Conservation (phyloP, 2,113 vertebrate genomes). For the Porphyrio hochstetteri region DNA sequence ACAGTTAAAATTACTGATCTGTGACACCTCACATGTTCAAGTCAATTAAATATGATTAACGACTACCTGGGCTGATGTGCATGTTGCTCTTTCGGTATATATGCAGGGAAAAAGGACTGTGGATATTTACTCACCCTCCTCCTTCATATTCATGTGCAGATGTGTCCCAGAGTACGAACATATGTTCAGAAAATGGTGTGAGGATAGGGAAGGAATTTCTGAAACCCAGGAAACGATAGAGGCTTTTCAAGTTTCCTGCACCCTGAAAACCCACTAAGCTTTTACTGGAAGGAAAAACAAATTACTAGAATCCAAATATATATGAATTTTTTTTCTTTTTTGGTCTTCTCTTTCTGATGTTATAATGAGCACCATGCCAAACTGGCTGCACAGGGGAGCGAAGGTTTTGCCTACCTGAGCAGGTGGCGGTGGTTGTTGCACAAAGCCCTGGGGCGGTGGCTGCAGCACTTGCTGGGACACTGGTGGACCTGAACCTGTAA, state of each 20-base stretch:
- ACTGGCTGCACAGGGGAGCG: rapidly evolving
- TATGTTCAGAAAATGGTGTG: constrained; percentile 11
- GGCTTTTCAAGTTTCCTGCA: not conserved
- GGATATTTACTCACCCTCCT: not conserved
- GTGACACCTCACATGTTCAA: constrained; percentile 73
- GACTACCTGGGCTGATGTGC: constrained; percentile 45
- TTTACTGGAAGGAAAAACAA: not conserved
- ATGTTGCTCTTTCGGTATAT: not conserved
- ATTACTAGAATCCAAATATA: not conserved
- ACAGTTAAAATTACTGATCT: constrained; percentile 80
- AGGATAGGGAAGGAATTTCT: not conserved
- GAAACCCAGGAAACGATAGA: not conserved
- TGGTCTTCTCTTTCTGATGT: no score
- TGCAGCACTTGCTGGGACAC: constrained; percentile 80
- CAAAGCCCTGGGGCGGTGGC: constrained; percentile 75
- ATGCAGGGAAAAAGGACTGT: not conserved
- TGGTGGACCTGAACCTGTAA: constrained; percentile 75
- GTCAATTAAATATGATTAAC: constrained; percentile 86
- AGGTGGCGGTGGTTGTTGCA: constrained; percentile 81
- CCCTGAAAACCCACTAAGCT: not conserved
- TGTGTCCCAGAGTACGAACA: not conserved
- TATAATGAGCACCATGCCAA: rapidly evolving
- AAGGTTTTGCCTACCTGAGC: constrained; percentile 78
- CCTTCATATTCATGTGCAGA: constrained; percentile 41
- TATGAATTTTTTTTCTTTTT: not conserved